Conservation (phyloP, 2,113 vertebrate species). For the Megaceryle torquata region DNA sequence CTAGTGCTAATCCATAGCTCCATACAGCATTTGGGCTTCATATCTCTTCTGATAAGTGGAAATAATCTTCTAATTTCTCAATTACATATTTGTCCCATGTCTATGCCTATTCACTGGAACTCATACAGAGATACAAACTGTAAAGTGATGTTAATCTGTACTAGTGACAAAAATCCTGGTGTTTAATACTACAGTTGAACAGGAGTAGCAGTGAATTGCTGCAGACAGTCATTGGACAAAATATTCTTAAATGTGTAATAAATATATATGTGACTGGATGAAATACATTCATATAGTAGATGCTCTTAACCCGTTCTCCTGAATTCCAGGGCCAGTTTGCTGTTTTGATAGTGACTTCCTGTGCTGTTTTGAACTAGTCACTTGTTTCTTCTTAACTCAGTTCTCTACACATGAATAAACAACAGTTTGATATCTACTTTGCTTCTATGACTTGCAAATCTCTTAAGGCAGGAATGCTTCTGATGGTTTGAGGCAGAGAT, state of each 20-base stretch:
- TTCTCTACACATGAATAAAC: not conserved
- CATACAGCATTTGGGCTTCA: not conserved
- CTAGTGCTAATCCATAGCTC: not conserved
- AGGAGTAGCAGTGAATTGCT: not conserved
- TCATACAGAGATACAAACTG: not conserved
- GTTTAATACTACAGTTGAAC: not conserved
- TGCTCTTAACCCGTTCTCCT: not conserved
- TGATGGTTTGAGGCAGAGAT: not conserved
- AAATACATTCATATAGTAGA: not conserved
- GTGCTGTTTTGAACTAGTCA: not conserved
- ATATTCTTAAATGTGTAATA: not conserved
- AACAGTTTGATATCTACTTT: not conserved
- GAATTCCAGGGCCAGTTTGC: not conserved
- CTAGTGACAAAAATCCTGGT: not conserved
- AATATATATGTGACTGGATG: not conserved
- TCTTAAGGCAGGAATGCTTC: not conserved
- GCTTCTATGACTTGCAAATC: not conserved
- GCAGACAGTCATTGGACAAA: not conserved
- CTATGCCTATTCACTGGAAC: not conserved
- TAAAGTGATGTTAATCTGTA: not conserved
- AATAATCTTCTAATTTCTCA: not conserved
- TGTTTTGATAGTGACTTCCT: not conserved
- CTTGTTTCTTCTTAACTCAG: not conserved
- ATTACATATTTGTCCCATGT: accelerated
- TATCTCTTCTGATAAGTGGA: not conserved